Percentiles rank a stretch among this genome's conserved stretches.
Evolutionary conservation across 2,888 invertebrate genomes (phyloP).

Genomic region (Hemaris fuciformis): DNA sequence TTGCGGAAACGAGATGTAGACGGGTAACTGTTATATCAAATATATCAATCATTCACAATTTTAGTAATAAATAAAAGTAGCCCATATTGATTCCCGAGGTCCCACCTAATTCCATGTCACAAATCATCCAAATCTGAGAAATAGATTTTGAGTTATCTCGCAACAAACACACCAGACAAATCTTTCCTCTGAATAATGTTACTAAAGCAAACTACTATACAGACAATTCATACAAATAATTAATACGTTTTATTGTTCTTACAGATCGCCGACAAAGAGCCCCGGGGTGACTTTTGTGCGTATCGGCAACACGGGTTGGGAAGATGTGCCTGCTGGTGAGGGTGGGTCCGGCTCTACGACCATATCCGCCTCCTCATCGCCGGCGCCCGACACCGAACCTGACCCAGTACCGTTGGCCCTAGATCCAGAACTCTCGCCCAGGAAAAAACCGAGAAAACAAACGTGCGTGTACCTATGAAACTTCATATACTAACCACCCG

Average conservation of each 20-base stretch:
- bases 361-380: slow-evolving; percentile 92
- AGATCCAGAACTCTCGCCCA: slow-evolving; percentile 79
- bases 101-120: no score
- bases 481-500: background rate
- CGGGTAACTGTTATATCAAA: slow-evolving; percentile 81
- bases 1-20: slow-evolving; percentile 93
- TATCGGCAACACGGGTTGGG: slow-evolving; percentile 46
- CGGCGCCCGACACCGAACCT: slow-evolving; percentile 83
- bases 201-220: no score
- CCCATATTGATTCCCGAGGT: no score
- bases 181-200: no score
- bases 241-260: background rate
- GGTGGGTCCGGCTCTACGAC: slow-evolving; percentile 88
- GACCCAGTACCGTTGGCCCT: slow-evolving; percentile 23
- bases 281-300: slow-evolving; percentile 3
- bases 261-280: slow-evolving; percentile 80
- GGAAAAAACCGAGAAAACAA: slow-evolving; percentile 96
- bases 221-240: no score
- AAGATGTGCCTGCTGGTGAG: slow-evolving; percentile 44
- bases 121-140: no score
- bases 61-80: no score
- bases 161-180: no score
- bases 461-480: slow-evolving; percentile 86
- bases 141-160: no score
- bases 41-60: background rate